Base-by-base conservation (phyloP, 2,888 invertebrate genomes). In the Amphipyra berbera region DNA sequence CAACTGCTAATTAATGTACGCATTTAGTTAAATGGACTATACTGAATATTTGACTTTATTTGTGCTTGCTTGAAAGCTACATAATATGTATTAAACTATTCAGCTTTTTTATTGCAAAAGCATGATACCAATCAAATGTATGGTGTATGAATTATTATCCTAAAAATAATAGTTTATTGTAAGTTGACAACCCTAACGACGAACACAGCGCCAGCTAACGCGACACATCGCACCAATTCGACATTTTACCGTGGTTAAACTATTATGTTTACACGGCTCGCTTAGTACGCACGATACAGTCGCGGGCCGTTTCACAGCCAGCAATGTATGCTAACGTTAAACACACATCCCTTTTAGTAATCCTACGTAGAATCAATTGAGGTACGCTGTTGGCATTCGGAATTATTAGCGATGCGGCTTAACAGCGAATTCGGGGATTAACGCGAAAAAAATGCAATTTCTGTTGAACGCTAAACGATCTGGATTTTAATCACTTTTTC, bases 201-300 rank as follows among this genome's bases (percentile, higher is more conserved):
- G 21, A 61, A 53, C 68, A 55, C 52, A 50, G 66, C 61, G 56
- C 61, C 59, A 42, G 54, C 47, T 66, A 69, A 68, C 72, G 58
- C 62, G 71, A 65, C 67, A 67, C 56, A 66, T 73, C 37, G 66
- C 66, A 76, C 65, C 65, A 76, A 65, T 68, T 65, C 82, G 84
- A 85, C 82, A 83, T 85, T 88, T 88, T 79, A 80, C 77, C 67
- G 73, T 71, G 71, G 79, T 81, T 85, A 83, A 88, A 87, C 84
- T 84, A 88, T 88, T 85, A 85, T 81, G 82, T 81, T 85, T 88
- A 87, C 88, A 91, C 82, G 88, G 88, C 85, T 88, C 84, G 88
- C 84, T 90, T 79, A 77, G 74, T 78, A 74, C 76, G 69, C 66
- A 77, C 78, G 79, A 81, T 79, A 81, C 76, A 76, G 73, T 72